A percentile compares a stretch with the other conserved stretches of the same genome.
Conservation (phyloP, 1,140 invertebrate genomes). For the Solen grandis region DNA sequence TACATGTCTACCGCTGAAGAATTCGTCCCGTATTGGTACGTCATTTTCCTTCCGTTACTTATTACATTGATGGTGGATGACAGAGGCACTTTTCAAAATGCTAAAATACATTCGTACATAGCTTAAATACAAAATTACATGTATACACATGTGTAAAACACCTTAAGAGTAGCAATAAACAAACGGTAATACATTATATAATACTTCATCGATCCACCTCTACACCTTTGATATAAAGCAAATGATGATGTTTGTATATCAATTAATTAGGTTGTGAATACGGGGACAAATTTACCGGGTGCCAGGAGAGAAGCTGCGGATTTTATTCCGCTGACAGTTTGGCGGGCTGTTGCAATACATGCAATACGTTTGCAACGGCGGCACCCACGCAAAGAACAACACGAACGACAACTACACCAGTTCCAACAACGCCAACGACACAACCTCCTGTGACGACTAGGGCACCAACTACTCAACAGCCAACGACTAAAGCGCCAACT, state of each 20-base stretch:
- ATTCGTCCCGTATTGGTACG: background rate
- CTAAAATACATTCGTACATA: too few species aligned
- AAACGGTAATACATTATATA: too few species aligned
- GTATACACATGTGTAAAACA: too few species aligned
- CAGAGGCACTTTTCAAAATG: too few species aligned
- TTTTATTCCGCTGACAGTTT: constrained; percentile 26
- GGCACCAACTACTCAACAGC: background rate
- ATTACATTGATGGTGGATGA: too few species aligned
- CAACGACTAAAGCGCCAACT: background rate
- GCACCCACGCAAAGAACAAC: too few species aligned
- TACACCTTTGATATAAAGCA: background rate
- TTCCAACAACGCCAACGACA: background rate
- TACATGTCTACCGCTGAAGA: constrained; percentile 6
- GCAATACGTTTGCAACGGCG: background rate
- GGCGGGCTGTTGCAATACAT: too few species aligned
- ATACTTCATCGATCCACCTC: too few species aligned
- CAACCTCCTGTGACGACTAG: background rate
- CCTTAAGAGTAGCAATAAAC: too few species aligned
- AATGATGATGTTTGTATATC: background rate
- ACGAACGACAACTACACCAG: background rate
- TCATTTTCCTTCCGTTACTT: too few species aligned
- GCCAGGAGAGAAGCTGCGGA: background rate
- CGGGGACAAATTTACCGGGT: constrained; percentile 23
- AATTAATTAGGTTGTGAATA: constrained; percentile 23
- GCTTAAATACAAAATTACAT: too few species aligned